A percentile compares a stretch with the other conserved stretches of the same genome.
phyloP scores from a whole-genome alignment of 2,113 vertebrate species.

The Bufo bufo region DNA sequence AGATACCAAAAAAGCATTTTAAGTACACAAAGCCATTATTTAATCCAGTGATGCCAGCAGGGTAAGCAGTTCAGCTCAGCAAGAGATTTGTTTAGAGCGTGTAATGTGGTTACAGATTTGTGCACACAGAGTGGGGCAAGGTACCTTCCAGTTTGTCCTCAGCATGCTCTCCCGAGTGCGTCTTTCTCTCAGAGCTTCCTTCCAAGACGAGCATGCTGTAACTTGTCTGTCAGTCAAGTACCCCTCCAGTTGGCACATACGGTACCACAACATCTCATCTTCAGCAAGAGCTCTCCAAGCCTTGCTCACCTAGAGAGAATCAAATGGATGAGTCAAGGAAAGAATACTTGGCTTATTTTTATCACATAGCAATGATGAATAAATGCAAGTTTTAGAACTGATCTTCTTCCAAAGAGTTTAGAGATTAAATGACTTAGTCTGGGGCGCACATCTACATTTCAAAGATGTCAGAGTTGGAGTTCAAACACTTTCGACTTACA shows the following conservation, averaged over 20 bases:
- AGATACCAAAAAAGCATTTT: not conserved
- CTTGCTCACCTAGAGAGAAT: constrained; percentile 85
- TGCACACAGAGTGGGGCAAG: constrained; percentile 12
- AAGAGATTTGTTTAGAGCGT: constrained; percentile 32
- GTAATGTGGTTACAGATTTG: constrained; percentile 18
- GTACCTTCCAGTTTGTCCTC: constrained; percentile 94
- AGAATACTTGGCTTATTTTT: not conserved
- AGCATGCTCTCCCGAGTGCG: constrained; percentile 77
- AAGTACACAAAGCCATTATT: not conserved
- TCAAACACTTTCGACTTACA: not conserved
- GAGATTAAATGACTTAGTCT: constrained; percentile 17
- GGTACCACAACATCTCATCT: constrained; percentile 89
- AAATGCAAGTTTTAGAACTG: constrained; percentile 2
- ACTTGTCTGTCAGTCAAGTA: constrained; percentile 75
- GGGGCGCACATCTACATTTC: not conserved
- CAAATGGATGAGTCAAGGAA: not conserved
- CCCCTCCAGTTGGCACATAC: constrained; percentile 84
- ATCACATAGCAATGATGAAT: constrained; percentile 22
- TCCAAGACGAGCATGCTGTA: constrained; percentile 88
- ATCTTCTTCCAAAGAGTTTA: constrained; percentile 34
- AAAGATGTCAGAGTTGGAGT: constrained; percentile 15
- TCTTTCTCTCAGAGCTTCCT: constrained; percentile 83
- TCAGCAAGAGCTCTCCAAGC: constrained; percentile 89
- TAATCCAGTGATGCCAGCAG: constrained; percentile 9
- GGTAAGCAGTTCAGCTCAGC: constrained; percentile 19